Evolutionary conservation across 2,797 vertebrate genomes (phyloP), one percentile per base, ranked within the genome.

Genomic region (Macroramphosus scolopax): DNA sequence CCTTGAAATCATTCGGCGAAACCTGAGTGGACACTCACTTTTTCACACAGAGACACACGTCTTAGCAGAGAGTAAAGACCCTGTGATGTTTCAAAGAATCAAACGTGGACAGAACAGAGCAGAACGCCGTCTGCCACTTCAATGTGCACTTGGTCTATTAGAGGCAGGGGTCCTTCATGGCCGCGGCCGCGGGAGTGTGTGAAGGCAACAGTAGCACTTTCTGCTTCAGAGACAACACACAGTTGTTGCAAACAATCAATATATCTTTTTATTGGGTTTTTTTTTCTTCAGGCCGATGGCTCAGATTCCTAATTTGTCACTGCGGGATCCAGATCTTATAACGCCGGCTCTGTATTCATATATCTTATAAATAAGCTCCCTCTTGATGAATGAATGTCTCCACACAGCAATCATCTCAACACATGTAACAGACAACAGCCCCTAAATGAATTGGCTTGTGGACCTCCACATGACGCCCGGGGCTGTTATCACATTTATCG

Each of bases 401-500:
- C 24, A 15, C 20, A 33, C 35, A 29, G 46, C 30, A 16, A 5
- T 9, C 44, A 22, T n/a, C n/a, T n/a, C n/a, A n/a, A n/a, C n/a
- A 30, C 17, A 17, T 14, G 35, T 1, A 38, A 32, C 44, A 41
- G 43, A 40, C 30, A 52, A 24, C 6, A 2, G 22, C n/a, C 39
- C 29, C 25, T 41, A 42, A 71, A 64, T 51, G 32, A 53, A 72
- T 54, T 13, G 35, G 49, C 70, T 75, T 75, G 78, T 82, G 75
- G 80, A 80, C 58, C 53, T 28, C 58, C 39, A 17, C 59, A 39
- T 26, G 29, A 54, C 2, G 22, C 57, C 25, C 4, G 10, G 26
- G 49, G 53, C 64, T 54, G 49, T 78, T 72, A 83, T 86, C 63
- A 41, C 5, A 81, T 92, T 90, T 90, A 90, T 87, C 77, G 89